Evolutionary conservation across 2,888 invertebrate genomes (phyloP), one percentile per base, ranked within the genome.

Genomic region (Imbricaverruca yamaguchii): DNA sequence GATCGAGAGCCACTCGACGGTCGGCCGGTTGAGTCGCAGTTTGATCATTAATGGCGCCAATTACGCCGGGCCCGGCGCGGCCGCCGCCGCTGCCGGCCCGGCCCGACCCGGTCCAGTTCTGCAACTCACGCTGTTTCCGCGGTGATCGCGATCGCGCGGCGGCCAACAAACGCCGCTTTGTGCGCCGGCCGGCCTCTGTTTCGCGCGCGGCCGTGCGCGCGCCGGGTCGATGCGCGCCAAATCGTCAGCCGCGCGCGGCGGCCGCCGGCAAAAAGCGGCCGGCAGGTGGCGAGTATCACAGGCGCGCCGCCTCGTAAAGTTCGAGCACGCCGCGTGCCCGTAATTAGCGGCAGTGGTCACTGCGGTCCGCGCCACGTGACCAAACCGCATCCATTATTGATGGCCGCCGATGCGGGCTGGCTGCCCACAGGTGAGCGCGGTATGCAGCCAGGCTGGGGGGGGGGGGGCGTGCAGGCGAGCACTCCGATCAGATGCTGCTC

Each of bases 301-400:
- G 74, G 18, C 18, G 74, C 0, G 74, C 10, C 53, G 12, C 15
- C 15, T 15, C 53, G 74, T 55, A 39, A 69, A 69, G 39, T 69
- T 69, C 39, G 39, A 69, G 69, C 39, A 39, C 21, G 74, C 21
- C 55, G 55, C 74, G 74, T 74, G 74, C 18, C 53, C 21, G 18
- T 74, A 74, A 74, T 74, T 74, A 74, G 74, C 18, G 74, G 11
- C 55, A 74, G 53, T 74, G 55, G 74, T 55, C 74, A 74, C 21
- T 74, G 4, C 21, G 21, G 53, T 18, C 74, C 53, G 15, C 18
- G 23, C 9, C 74, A 74, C 74, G 74, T 55, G 53, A 15, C 21
- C 74, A 74, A 25, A 21, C 55, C 21, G 74, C 21, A 10, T 55
- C 53, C 53, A 55, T 55, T 74, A 74, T 74, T 74, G 74, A 74